These are phyloP conservation scores for Cyprinodon variegatus DNA, from an alignment of 2,113 vertebrate genomes.

Conservation along the genomic window DNA sequence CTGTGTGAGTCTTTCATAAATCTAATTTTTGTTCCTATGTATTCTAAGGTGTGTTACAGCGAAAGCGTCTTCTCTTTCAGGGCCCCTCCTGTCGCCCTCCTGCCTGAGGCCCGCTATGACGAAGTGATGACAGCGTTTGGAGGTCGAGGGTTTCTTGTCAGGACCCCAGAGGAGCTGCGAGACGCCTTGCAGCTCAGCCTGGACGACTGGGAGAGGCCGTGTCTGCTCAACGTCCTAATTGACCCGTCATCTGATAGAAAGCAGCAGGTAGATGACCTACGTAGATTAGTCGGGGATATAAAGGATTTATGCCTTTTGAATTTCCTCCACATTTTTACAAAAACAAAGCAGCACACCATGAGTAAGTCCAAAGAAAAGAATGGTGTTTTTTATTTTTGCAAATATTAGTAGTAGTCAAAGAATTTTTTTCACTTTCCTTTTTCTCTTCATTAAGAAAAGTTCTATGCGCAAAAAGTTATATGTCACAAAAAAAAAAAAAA, in stretches of 20 bases:
- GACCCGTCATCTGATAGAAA: slow-evolving; percentile 89
- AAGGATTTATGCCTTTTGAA: not conserved
- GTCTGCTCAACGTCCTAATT: slow-evolving; percentile 93
- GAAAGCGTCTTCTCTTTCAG: slow-evolving; percentile 67
- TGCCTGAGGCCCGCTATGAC: slow-evolving; percentile 92
- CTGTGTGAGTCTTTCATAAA: slow-evolving; percentile 71
- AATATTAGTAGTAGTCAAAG: not conserved
- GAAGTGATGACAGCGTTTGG: slow-evolving; percentile 92
- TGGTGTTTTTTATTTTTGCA: not conserved
- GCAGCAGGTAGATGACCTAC: slow-evolving; percentile 85
- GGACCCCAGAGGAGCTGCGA: slow-evolving; percentile 86
- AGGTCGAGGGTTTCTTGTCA: slow-evolving; percentile 90
- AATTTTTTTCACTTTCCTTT: not conserved
- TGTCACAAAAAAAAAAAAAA: no score
- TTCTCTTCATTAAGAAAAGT: not conserved
- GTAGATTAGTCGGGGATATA: not conserved
- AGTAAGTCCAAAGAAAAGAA: not conserved
- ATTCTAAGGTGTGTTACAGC: not conserved
- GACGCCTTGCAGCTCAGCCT: slow-evolving; percentile 83
- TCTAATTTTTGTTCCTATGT: not conserved
- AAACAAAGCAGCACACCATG: not conserved
- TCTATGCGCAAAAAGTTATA: no score
- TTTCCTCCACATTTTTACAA: not conserved
- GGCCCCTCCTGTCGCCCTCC: slow-evolving; percentile 86
- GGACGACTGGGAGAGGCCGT: slow-evolving; percentile 82